Evolutionary conservation across 2,113 vertebrate species (phyloP), one percentile per base, ranked within the genome.

Genomic region (Platichthys stellatus): DNA sequence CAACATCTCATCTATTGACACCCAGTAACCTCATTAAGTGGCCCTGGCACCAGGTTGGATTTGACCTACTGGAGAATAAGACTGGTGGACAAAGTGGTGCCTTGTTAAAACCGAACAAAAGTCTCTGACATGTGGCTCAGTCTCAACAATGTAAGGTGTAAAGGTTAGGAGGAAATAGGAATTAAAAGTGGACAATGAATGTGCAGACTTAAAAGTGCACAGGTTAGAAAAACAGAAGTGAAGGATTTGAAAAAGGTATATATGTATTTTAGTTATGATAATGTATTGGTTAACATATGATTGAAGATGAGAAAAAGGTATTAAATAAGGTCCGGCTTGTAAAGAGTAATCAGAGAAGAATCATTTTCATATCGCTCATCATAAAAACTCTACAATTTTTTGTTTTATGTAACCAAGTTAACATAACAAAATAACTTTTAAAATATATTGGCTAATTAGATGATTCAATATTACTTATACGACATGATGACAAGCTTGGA

Each of bases 401-500:
- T 28, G 14, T 47, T 47, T 47, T 47, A 14, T 63, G 11, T 12
- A 51, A 56, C 51, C 57, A 47, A 10, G 12, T 51, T 14, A 49
- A 51, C 4, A 59, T 72, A 2, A 31, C 6, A 31, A 31, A 31
- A 31, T 51, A 35, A 69, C 20, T 43, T 57, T 65, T 43, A 7
- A 61, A 38, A 53, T 56, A 6, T 72, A 38, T 14, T 28, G 78
- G 56, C 45, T 80, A 69, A 81, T 85, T 66, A 61, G 59, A 78
- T 82, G 14, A 78, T 85, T 74, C 59, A 70, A 88, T 65, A 24
- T 5, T 67, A 12, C 56, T 51, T 7, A 66, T 56, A 35, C 49
- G 31, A 31, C 31, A 31, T 7, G 63, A 77, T 88, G 84, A 89
- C 82, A 85, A 59, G 66, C 56, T 74, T 61, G 43, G 73, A 64